Percentiles rank a stretch among this genome's conserved stretches.
Conservation (phyloP, 2,113 vertebrate genomes). For the Upupa epops region DNA sequence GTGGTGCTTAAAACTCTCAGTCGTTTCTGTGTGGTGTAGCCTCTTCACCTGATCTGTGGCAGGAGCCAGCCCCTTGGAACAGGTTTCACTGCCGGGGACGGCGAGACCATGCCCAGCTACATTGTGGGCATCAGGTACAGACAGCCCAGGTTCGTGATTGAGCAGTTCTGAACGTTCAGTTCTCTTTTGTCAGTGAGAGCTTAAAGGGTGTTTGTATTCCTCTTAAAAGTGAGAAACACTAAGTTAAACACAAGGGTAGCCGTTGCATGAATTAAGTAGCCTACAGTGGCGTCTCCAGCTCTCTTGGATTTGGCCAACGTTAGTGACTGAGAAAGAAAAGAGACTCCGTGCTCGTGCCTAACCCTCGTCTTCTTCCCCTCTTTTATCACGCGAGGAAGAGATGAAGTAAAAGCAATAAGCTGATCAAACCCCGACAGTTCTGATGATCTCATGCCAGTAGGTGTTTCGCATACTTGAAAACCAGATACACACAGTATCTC, state of each 20-base stretch:
- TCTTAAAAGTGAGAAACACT: not conserved
- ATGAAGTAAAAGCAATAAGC: constrained; percentile 59
- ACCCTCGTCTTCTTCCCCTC: constrained; percentile 12
- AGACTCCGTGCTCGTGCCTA: constrained; percentile 8
- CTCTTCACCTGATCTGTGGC: not conserved
- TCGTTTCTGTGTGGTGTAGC: not conserved
- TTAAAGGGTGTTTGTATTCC: not conserved
- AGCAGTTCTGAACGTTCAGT: not conserved
- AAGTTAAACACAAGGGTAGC: not conserved
- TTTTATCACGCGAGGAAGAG: not conserved
- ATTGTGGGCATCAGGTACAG: not conserved
- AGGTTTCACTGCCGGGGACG: not conserved
- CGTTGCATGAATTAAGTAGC: not conserved
- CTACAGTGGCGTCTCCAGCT: not conserved
- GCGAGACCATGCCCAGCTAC: not conserved
- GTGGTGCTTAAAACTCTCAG: not conserved
- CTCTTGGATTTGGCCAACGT: not conserved
- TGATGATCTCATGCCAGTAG: constrained; percentile 52
- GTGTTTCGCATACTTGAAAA: constrained; percentile 76
- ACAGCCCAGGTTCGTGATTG: not conserved
- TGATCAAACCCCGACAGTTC: constrained; percentile 41
- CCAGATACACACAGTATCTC: constrained; percentile 37
- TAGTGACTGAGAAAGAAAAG: not conserved
- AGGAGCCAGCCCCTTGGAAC: not conserved
- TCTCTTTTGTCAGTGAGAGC: not conserved